Percentiles rank a stretch among this genome's conserved stretches.
Conservation (phyloP, 2,113 vertebrate species). For the Pelusios castaneus region DNA sequence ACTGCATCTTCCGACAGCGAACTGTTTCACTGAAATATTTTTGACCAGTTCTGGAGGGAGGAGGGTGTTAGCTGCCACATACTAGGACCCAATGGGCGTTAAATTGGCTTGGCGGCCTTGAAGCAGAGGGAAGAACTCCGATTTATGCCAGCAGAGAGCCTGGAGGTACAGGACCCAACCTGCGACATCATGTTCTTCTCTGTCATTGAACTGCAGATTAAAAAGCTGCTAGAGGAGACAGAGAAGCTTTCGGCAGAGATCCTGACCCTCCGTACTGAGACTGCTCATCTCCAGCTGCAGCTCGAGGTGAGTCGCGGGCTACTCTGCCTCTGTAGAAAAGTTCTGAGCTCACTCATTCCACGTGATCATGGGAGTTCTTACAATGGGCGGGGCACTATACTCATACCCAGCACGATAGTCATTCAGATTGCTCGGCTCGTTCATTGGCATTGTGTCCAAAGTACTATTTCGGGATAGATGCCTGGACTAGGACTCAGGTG, state of each 20-base stretch:
- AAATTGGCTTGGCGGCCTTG: not conserved
- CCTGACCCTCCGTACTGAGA: conserved; percentile 59
- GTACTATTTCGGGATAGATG: not conserved
- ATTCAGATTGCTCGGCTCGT: not conserved
- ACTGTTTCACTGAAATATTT: not conserved
- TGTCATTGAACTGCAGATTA: conserved; percentile 55
- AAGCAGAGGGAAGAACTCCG: not conserved
- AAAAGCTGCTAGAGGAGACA: conserved; percentile 68
- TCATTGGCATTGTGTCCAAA: not conserved
- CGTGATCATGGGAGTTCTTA: not conserved
- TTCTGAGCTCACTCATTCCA: not conserved
- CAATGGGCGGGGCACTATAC: not conserved
- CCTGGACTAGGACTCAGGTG: not conserved
- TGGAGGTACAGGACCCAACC: not conserved
- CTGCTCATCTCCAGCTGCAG: conserved; percentile 51
- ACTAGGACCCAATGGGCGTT: not conserved
- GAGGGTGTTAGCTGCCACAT: not conserved
- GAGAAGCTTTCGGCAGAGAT: conserved; percentile 75
- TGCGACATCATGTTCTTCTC: fast-evolving
- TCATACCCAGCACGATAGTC: not conserved
- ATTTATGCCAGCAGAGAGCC: not conserved
- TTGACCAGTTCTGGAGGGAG: not conserved
- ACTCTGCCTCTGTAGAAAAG: not conserved
- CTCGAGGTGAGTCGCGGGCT: conserved; percentile 56
- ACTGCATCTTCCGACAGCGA: not conserved